Evolutionary conservation across 2,113 vertebrate species (phyloP).

Genomic region (Ia io): DNA sequence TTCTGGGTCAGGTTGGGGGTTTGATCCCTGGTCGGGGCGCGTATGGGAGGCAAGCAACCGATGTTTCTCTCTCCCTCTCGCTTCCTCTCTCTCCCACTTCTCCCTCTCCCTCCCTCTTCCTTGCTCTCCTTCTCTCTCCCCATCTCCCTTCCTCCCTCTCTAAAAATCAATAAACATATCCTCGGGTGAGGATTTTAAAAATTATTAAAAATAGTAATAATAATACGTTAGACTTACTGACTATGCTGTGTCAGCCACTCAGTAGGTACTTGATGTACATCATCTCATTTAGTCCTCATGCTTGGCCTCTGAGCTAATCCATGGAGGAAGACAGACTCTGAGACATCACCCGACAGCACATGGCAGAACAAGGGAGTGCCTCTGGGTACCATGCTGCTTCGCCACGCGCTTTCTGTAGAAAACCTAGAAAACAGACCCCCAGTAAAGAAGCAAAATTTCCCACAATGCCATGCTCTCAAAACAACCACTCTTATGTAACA

Average conservation of each 20-base stretch:
- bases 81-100: too few relatives aligned
- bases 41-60: neutral
- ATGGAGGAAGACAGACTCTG: neutral
- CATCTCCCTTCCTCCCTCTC: neutral
- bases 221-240: neutral
- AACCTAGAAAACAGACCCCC: neutral
- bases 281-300: neutral
- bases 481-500: neutral
- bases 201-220: neutral
- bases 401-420: neutral
- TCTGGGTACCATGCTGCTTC: neutral
- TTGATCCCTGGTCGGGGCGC: neutral
- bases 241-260: neutral
- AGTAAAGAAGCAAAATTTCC: neutral
- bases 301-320: neutral
- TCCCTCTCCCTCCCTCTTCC: too few relatives aligned
- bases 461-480: neutral
- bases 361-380: neutral
- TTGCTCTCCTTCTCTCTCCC: too few relatives aligned
- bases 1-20: neutral
- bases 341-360: accelerated
- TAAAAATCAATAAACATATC: neutral
- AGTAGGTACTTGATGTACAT: accelerated
- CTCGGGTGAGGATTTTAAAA: neutral
- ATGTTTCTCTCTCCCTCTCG: neutral